Conservation (phyloP, 1,140 invertebrate genomes). For the Bombus sylvicola region DNA sequence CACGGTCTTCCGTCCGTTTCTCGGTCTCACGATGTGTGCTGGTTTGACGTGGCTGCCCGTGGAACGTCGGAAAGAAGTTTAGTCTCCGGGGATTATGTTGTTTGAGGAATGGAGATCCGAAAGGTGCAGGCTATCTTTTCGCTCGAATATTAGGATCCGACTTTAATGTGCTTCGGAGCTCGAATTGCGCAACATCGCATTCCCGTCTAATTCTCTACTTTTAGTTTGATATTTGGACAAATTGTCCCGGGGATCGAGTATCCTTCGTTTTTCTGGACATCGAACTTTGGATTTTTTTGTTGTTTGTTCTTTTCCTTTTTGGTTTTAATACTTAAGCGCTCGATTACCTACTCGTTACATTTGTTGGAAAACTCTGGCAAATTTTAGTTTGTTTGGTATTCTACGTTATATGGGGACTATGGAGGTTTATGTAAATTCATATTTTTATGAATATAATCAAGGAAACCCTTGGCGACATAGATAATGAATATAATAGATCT, state of each 20-base stretch:
- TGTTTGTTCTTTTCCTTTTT: neutral
- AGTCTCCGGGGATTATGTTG: slow-evolving; percentile 34
- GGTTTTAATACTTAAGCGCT: neutral
- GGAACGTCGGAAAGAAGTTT: slow-evolving; percentile 29
- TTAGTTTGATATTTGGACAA: neutral
- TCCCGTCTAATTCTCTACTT: neutral
- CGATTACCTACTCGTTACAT: neutral
- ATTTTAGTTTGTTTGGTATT: neutral
- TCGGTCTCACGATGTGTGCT: slow-evolving; percentile 7
- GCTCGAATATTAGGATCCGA: slow-evolving; percentile 3
- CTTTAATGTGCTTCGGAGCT: neutral
- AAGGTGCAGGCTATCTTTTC: neutral
- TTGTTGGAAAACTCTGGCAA: neutral
- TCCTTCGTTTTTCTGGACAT: neutral
- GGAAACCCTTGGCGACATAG: no score
- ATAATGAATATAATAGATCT: no score
- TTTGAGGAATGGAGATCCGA: neutral
- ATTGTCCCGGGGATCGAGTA: neutral
- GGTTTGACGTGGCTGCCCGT: slow-evolving; percentile 27
- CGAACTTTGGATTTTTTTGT: neutral
- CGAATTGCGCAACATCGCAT: neutral
- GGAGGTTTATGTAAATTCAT: no score
- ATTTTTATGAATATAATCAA: no score
- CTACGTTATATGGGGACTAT: no score
- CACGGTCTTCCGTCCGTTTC: neutral